phyloP scores from a whole-genome alignment of 2,888 invertebrate genomes.

The Rugalucina vietnamica region DNA sequence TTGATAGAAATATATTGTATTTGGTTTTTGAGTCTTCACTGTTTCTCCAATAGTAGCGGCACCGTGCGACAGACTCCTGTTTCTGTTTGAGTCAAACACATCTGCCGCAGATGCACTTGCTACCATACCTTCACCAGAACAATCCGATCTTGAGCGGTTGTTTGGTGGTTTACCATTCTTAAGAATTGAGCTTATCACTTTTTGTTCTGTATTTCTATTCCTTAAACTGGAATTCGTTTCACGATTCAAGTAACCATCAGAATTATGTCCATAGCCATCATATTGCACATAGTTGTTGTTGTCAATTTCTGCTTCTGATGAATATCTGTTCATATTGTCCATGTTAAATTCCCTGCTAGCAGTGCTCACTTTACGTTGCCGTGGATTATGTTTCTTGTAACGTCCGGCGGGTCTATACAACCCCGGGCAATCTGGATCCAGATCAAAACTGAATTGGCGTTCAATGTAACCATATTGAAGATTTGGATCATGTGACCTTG shows the following conservation, averaged over 20 bases:
- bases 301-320: background rate
- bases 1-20: conserved; percentile 5
- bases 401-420: background rate
- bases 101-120: background rate
- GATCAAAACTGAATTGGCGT: background rate
- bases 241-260: background rate
- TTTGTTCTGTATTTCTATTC: background rate
- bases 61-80: background rate
- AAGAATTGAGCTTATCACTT: background rate
- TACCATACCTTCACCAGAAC: background rate
- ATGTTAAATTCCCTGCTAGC: background rate
- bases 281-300: background rate
- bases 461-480: background rate
- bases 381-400: background rate
- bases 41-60: background rate
- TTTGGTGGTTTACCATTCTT: background rate
- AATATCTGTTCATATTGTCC: background rate
- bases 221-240: background rate
- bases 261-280: background rate
- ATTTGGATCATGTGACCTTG: conserved; percentile 3
- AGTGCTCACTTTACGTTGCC: background rate
- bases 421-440: background rate
- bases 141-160: background rate
- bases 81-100: background rate
- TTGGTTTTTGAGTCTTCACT: background rate